Base-by-base conservation (phyloP, 2,888 invertebrate genomes). In the Andrena bicolor region DNA sequence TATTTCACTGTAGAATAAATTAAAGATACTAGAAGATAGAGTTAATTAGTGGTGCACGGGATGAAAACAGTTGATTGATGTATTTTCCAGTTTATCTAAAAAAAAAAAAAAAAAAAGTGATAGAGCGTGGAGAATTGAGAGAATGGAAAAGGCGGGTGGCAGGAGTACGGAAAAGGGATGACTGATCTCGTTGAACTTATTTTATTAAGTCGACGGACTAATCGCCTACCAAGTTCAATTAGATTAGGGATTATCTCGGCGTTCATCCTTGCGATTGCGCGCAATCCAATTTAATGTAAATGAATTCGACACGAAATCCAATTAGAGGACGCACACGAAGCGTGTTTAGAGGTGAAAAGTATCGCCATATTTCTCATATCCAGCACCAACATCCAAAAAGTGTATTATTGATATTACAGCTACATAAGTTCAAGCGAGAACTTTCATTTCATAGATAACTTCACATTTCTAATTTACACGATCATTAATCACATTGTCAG, bases 211-310 rank as follows among this genome's bases (percentile, higher is more conserved):
- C 72, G 32, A 60, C 32, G 76, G 76, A 80, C 82, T 82, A 82
- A 86, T 83, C 81, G 83, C 61, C 72, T 64, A 69, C 66, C 48
- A 56, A 70, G 75, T 80, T 73, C 74, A 84, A 88, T 88, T 86
- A 83, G 78, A 84, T 87, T 78, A 87, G 49, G 71, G 81, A 88
- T 88, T 86, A 87, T 86, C 84, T 77, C 61, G 28, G 65, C 76
- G 73, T 77, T 69, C 82, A 69, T 60, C 69, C 53, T 51, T 63
- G 64, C 82, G 78, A 86, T 80, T 82, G 75, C 77, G 77, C 61
- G 77, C 76, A 87, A 91, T 90, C 89, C 86, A 90, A 90, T 90
- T 90, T 89, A 78, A 84, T 83, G 86, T 88, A 87, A 90, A 90
- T 90, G 88, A 88, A 88, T 90, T 90, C 88, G 86, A 87, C 88